A percentile compares a stretch with the other conserved stretches of the same genome.
These are phyloP conservation scores for Phymanthus crucifer DNA, from an alignment of 92 coral and sea anemone genomes.

Conservation along the genomic window DNA sequence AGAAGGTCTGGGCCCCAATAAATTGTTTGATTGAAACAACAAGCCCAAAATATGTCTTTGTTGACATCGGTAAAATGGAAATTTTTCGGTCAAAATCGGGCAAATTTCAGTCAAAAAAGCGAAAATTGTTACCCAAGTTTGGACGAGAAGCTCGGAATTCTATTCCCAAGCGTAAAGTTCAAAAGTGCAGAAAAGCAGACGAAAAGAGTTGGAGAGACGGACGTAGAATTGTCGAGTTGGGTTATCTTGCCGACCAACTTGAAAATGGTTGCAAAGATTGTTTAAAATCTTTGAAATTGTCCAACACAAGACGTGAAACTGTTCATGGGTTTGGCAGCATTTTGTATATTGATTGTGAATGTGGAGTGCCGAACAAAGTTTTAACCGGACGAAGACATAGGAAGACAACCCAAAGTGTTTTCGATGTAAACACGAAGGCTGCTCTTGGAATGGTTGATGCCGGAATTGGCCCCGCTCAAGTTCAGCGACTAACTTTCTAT, in stretches of 20 bases:
- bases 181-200: neutral
- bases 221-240: constrained; percentile 42
- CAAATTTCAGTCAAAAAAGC: neutral
- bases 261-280: constrained; percentile 36
- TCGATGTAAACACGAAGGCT: constrained; percentile 22
- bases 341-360: constrained; percentile 1
- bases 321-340: neutral
- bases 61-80: neutral
- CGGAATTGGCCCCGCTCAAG: constrained; percentile 36
- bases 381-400: neutral
- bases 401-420: neutral
- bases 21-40: neutral
- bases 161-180: neutral
- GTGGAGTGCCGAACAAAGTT: neutral
- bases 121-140: neutral
- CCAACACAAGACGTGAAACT: constrained; percentile 1
- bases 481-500: constrained; percentile 28
- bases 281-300: constrained; percentile 1
- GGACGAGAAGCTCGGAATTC: neutral
- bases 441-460: constrained; percentile 26
- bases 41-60: neutral
- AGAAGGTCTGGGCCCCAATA: neutral
- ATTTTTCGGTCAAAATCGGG: neutral
- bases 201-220: constrained; percentile 33
- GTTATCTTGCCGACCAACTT: constrained; percentile 29